Conservation (phyloP, 2,113 vertebrate species). For the Mormoops blainvillei region DNA sequence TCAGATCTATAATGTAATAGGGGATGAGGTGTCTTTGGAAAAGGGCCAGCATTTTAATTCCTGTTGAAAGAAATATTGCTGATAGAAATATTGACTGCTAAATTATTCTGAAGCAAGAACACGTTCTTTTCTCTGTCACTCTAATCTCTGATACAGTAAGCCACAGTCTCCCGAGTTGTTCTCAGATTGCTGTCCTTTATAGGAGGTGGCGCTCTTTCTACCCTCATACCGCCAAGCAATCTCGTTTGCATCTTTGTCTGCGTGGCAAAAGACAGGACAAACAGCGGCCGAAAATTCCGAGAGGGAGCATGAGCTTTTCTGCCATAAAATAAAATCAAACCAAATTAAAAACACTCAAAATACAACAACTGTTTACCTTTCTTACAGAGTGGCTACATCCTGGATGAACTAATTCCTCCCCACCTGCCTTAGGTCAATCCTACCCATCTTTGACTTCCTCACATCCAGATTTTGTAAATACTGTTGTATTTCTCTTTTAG, state of each 20-base stretch:
- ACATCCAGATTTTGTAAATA: neutral
- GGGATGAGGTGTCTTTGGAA: conserved; percentile 63
- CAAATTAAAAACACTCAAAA: conserved; percentile 2
- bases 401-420: neutral
- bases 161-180: neutral
- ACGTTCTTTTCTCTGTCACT: neutral
- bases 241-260: neutral
- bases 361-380: neutral
- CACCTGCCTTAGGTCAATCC: neutral
- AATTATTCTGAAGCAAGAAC: conserved; percentile 56
- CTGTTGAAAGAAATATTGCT: conserved; percentile 60
- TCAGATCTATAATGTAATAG: conserved; percentile 57
- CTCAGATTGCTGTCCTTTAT: neutral
- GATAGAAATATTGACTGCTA: conserved; percentile 62
- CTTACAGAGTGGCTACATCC: neutral
- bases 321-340: neutral
- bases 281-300: neutral
- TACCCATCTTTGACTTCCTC: conserved; percentile 26
- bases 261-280: neutral
- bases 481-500: neutral
- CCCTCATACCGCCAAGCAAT: neutral
- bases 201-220: neutral
- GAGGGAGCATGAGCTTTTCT: conserved; percentile 16
- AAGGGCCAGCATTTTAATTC: conserved; percentile 64
- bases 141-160: neutral